A percentile compares a stretch with the other conserved stretches of the same genome.
Conservation (phyloP, 2,113 vertebrate genomes). For the Tragelaphus buxtoni region DNA sequence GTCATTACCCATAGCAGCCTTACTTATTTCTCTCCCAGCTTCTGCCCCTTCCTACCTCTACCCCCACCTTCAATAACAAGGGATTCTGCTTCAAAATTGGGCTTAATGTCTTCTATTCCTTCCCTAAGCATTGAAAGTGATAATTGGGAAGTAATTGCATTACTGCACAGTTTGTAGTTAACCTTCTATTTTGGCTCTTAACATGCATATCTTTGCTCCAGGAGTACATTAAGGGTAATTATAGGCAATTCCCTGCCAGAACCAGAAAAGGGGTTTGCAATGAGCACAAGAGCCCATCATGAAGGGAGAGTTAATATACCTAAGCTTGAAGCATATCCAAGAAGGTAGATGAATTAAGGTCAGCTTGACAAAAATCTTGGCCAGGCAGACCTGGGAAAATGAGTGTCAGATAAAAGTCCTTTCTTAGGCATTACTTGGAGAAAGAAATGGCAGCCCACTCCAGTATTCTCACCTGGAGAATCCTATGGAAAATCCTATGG, state of each 20-base stretch:
- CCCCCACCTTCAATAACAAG: background rate
- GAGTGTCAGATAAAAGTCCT: background rate
- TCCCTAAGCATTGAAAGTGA: slow-evolving; percentile 46
- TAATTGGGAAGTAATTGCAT: slow-evolving; percentile 73
- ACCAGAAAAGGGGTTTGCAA: slow-evolving; percentile 22
- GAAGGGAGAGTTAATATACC: slow-evolving; percentile 23
- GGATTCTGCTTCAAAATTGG: slow-evolving; percentile 1
- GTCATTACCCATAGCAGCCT: background rate
- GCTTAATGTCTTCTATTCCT: slow-evolving; percentile 61
- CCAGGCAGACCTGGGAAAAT: slow-evolving; percentile 11
- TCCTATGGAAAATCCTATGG: background rate
- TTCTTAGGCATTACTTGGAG: background rate
- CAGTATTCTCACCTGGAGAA: background rate
- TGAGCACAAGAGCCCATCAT: background rate
- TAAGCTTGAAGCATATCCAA: slow-evolving; percentile 31
- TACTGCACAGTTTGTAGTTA: slow-evolving; percentile 67
- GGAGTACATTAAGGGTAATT: slow-evolving; percentile 72
- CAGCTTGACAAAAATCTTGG: slow-evolving; percentile 33
- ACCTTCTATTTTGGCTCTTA: slow-evolving; percentile 71
- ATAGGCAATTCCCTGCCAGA: slow-evolving; percentile 64
- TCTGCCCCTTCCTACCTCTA: background rate
- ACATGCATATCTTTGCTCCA: slow-evolving; percentile 61
- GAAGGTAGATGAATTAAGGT: slow-evolving; percentile 37
- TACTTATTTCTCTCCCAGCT: background rate
- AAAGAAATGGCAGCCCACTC: background rate